Base-by-base conservation (phyloP, 1,140 invertebrate species). In the Octopus sinensis region DNA sequence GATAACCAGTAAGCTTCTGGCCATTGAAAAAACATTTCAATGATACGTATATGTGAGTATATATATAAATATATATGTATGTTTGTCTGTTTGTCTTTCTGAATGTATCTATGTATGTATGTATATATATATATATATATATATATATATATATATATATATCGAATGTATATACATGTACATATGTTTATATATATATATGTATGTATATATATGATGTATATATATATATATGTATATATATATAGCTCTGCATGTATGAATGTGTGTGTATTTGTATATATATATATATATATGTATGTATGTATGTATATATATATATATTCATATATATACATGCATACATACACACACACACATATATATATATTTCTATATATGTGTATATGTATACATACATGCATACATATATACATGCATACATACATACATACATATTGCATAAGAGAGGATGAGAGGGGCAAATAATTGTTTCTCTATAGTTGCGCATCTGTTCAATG, bases 231-330 rank as follows among this genome's bases (percentile, higher is more conserved):
- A 9, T 6, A 62, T 62, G 17, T 62, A 9, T 6, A 17, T 17
- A 62, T 62, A 62, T 62, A 62, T 62, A 17, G 7, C 7, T 62
- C 7, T 17, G 17, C 56, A 62, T 17, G 17, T 62, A 62, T 17
- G 56, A 17, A 9, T 62, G 17, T 62, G 56, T 62, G 56, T 62
- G 56, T 62, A 17, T 62, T 7, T 62, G 56, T 62, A 62, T 62
- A 17, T 62, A 17, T 62, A 7, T 62, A 62, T 62, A 62, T 62
- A 62, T 17, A 62, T 79, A 79, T 79, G 51, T 80, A 51, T 80
- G 54, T 68, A 30, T 80, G 53, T 54, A 80, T 68, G 51, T 17
- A 80, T 23, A 56, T 56, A 56, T 56, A 56, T 2, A 51, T n/a
- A 79, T 79, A 80, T 68, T 13, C 12, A 17, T 62, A 62, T 62